phyloP scores from a whole-genome alignment of 2,113 vertebrate species.

The Limnothrissa miodon region DNA sequence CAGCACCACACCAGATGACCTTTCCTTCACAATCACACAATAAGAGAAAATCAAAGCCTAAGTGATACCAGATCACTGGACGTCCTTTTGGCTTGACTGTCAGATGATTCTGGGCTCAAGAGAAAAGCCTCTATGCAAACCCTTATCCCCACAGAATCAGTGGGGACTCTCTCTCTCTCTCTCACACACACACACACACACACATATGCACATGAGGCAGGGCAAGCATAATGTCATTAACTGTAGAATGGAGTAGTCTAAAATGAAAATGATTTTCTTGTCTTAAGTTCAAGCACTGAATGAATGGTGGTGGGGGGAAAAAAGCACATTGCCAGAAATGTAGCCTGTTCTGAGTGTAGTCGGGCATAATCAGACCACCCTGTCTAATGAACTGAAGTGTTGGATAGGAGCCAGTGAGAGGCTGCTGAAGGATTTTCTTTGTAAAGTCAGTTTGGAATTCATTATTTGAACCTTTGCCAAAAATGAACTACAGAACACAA shows the following conservation, averaged over 20 bases:
- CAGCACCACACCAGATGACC: not conserved
- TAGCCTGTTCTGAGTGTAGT: not conserved
- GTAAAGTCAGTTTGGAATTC: slow-evolving; percentile 8
- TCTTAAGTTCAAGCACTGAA: not conserved
- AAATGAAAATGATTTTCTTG: not conserved
- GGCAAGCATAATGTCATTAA: not conserved
- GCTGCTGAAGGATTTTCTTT: not conserved
- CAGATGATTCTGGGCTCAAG: not conserved
- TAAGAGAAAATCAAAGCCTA: slow-evolving; percentile 5
- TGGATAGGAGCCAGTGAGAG: not conserved
- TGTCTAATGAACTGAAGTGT: slow-evolving; percentile 2
- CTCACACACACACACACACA: too few relatives aligned
- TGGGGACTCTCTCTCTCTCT: not conserved
- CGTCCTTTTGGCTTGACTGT: not conserved
- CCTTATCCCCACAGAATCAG: not conserved
- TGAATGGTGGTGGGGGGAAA: not conserved
- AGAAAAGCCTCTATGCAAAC: not conserved
- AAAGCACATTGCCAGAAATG: not conserved
- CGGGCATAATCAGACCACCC: slow-evolving; percentile 6
- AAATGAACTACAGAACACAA: not conserved
- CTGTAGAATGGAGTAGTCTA: not conserved
- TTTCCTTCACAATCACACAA: slow-evolving; percentile 2
- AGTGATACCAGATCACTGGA: not conserved
- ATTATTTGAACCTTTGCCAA: slow-evolving; percentile 4
- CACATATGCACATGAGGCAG: not conserved